phyloP scores from a whole-genome alignment of 2,797 vertebrate species.

The Danio tinwini region DNA sequence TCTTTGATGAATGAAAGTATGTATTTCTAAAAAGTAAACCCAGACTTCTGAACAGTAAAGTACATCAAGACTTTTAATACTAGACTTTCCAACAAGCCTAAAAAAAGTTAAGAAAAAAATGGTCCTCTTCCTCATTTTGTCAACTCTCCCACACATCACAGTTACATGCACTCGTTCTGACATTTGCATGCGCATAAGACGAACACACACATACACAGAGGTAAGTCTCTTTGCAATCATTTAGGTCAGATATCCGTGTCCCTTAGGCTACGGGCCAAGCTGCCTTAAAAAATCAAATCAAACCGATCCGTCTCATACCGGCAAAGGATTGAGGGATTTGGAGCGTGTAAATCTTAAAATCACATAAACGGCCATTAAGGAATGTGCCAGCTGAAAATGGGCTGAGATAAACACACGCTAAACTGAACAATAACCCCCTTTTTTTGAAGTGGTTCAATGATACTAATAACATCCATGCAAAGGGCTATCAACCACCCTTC shows the following conservation, averaged over 20 bases:
- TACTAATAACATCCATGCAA: conserved; percentile 33
- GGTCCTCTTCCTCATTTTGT: not conserved
- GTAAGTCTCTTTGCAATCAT: conserved; percentile 76
- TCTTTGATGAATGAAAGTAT: too few relatives aligned
- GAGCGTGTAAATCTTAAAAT: conserved; percentile 79
- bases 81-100: not conserved
- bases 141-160: conserved; percentile 22
- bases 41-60: not conserved
- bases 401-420: conserved; percentile 58
- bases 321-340: conserved; percentile 80
- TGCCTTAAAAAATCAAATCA: conserved; percentile 81
- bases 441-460: conserved; percentile 5
- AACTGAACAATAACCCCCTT: conserved; percentile 25
- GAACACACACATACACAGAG: conserved; percentile 23
- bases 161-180: conserved; percentile 34
- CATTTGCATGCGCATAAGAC: conserved; percentile 32
- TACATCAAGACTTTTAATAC: not conserved
- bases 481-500: not conserved
- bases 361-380: conserved; percentile 70
- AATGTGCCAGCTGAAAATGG: conserved; percentile 71
- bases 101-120: not conserved
- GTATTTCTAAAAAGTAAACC: too few relatives aligned
- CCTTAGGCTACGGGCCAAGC: conserved; percentile 73
- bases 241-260: conserved; percentile 82
- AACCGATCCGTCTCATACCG: conserved; percentile 77